Evolutionary conservation across 1,140 invertebrate species (phyloP), one percentile per base, ranked within the genome.

Genomic region (Homalodisca vitripennis): DNA sequence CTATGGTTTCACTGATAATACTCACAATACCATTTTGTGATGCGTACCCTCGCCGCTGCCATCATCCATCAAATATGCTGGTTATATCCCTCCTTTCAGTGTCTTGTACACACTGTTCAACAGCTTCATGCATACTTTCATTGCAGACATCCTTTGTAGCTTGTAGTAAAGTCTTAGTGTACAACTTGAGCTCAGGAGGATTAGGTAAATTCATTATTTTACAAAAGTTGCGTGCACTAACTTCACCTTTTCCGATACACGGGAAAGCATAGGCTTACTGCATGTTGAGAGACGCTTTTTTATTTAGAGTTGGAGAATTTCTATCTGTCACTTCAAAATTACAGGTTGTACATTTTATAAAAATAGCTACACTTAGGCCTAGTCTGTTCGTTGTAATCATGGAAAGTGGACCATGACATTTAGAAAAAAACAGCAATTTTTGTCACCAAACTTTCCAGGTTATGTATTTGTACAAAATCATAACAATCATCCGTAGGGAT

Each of bases 1-100:
- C 70, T 0, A 67, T 69, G 32, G 67, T 26, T 20, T 24, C 51
- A 53, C 67, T 67, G 53, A 67, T 71, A 3, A 51, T 64, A 13
- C 62, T 31, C 1, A 71, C 62, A 12, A 73, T 51, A 1, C 70
- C 72, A 30, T 66, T 48, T 1, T 66, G 63, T 3, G 70, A 72
- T 20, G 27, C 51, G 41, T 71, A 67, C 6, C 72, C 70, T 30
- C 72, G 51, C 30, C 68, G 57, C 22, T 68, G 67, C 72, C 72
- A 73, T 20, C 70, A 31, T 29, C 67, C 67, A 66, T 73, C 70
- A 66, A 71, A 53, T n/a, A 62, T 26, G 26, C 51, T 30, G 46
- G 57, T 64, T 14, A 72, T 17, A 31, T 73, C 67, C n/a, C 10
- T 30, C 51, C 3, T 24, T 20, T 29, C 64, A 66, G 46, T 17